Base-by-base conservation (phyloP, 2,113 vertebrate genomes). In the Pterocles gutturalis region DNA sequence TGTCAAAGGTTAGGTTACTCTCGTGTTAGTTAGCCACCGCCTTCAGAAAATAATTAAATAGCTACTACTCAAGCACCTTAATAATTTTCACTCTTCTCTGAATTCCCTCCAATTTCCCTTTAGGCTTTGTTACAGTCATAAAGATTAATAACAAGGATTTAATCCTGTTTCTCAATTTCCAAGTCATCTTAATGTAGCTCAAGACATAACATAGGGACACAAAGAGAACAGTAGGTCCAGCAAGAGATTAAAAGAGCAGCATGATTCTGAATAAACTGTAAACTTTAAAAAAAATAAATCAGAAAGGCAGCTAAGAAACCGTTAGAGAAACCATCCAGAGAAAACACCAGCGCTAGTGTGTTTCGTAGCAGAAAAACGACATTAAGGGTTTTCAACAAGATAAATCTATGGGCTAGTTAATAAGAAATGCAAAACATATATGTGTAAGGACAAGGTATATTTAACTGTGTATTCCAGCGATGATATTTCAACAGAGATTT, bases 161-260 rank as follows among this genome's bases (percentile, higher is more conserved):
- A 96, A 83, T 94, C 76, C 53, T 93, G 48, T 88, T 92, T 89
- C 67, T 90, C 62, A 51, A 6, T 73, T 95, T 94, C 51, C 61
- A 77, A 92, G 72, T 79, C 48, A 73, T 84, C 49, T 77, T 84
- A 83, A 69, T 61, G 65, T 90, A 71, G 83, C 54, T 87, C 36
- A 84, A 80, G 73, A 91, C 46, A 66, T 72, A 87, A 90, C 69
- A 57, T 15, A 64, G 26, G 34, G 71, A 78, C 67, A 17, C 14
- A 15, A 85, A 87, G 36, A 72, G 77, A 92, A 86, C 46, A 92
- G 76, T 26, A 33, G 86, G 67, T 77, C 75, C 72, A 75, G 51
- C 31, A 90, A 78, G 36, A 93, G 64, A 72, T 94, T 91, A 62
- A 70, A 61, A 77, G 49, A 90, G 51, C 86, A 92, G 83, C 60